phyloP scores from a whole-genome alignment of 2,888 invertebrate species.

The Agonum fuliginosum region DNA sequence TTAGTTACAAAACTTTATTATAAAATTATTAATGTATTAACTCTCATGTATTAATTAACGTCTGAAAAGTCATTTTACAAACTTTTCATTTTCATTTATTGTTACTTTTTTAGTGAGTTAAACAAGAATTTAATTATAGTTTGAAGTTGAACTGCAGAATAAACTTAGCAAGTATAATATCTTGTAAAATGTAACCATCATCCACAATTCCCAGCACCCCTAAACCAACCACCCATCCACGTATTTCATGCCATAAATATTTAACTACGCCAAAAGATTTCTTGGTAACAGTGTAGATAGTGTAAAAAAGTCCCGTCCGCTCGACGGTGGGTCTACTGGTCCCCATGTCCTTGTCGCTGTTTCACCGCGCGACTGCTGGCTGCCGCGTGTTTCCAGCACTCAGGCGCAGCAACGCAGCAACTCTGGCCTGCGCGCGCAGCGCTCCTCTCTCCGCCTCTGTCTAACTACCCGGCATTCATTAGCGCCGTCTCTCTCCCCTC shows the following conservation, averaged over 20 bases:
- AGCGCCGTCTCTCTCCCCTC: background rate
- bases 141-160: constrained; percentile 4
- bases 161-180: no score
- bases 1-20: no score
- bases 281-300: constrained; percentile 45
- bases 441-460: constrained; percentile 5
- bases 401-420: constrained; percentile 10
- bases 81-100: no score
- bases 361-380: constrained; percentile 44
- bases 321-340: constrained; percentile 41
- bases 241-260: constrained; percentile 28
- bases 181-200: background rate
- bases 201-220: background rate
- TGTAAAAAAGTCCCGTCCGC: constrained; percentile 42
- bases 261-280: constrained; percentile 34
- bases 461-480: background rate
- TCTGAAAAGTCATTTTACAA: no score
- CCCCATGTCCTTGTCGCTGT: constrained; percentile 57
- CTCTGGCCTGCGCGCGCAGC: constrained; percentile 12
- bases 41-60: no score
- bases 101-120: no score
- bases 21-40: no score
- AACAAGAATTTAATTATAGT: background rate
- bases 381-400: constrained; percentile 24
- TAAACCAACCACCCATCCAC: background rate